These are phyloP conservation scores for Australoheros scitulus DNA, from an alignment of 2,113 vertebrate genomes.

Conservation along the genomic window DNA sequence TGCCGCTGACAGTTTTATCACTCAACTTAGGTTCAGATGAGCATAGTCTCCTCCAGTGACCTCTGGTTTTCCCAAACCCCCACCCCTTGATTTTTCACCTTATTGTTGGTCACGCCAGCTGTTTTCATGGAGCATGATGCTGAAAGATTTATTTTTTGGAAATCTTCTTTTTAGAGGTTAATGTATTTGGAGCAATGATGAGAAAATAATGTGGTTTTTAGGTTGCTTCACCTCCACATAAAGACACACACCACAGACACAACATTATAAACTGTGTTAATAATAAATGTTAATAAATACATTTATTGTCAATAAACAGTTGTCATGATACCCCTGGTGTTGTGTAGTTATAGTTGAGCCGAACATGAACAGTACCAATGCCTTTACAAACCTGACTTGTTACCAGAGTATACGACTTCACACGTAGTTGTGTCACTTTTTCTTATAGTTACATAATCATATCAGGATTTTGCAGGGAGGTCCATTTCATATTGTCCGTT, in stretches of 20 bases:
- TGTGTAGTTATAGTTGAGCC: not conserved
- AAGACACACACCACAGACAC: too few relatives aligned
- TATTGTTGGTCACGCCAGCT: slow-evolving; percentile 5
- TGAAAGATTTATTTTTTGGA: slow-evolving; percentile 24
- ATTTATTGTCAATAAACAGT: not conserved
- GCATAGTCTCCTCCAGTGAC: slow-evolving; percentile 42
- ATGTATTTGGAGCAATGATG: slow-evolving; percentile 18
- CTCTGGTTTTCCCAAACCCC: not conserved
- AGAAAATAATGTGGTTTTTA: slow-evolving; percentile 9
- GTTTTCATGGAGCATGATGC: slow-evolving; percentile 11
- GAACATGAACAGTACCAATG: not conserved
- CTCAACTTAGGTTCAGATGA: slow-evolving; percentile 32
- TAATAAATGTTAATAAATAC: too few relatives aligned
- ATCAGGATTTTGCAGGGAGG: too few relatives aligned
- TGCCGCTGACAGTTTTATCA: slow-evolving; percentile 60
- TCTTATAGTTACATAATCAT: too few relatives aligned
- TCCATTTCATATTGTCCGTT: too few relatives aligned
- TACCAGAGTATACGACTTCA: not conserved
- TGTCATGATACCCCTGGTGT: not conserved
- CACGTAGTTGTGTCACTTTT: not conserved
- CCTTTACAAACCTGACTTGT: too few relatives aligned
- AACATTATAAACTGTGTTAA: too few relatives aligned
- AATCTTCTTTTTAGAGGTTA: slow-evolving; percentile 26
- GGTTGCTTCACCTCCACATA: too few relatives aligned
- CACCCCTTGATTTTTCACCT: not conserved